phyloP scores from a whole-genome alignment of 2,888 invertebrate species.

The Heliconius ethilla region DNA sequence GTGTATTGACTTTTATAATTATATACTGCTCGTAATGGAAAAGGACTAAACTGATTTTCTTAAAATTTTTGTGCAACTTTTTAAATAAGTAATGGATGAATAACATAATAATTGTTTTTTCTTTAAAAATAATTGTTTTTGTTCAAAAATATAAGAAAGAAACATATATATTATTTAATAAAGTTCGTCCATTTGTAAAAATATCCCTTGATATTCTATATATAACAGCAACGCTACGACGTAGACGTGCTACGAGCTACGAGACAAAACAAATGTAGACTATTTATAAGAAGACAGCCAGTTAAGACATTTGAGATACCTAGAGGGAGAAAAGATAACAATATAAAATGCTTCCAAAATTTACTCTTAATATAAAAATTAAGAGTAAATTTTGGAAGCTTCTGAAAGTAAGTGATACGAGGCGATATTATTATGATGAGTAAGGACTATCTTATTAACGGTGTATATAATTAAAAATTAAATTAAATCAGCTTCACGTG shows the following conservation, averaged over 20 bases:
- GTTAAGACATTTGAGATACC: conserved; percentile 18
- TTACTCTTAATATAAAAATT: not conserved
- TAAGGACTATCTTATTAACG: not conserved
- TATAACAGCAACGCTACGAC: conserved; percentile 24
- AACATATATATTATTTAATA: not conserved
- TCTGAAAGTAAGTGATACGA: not conserved
- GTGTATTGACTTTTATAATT: conserved; percentile 7
- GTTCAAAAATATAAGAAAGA: not conserved
- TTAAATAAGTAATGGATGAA: not conserved
- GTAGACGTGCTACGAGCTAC: conserved; percentile 34
- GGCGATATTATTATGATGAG: not conserved
- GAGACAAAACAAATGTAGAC: conserved; percentile 31
- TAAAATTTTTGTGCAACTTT: not conserved
- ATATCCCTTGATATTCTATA: conserved; percentile 9
- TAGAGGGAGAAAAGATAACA: not conserved
- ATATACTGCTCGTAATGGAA: not conserved
- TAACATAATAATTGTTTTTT: not conserved
- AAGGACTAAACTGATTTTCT: too few relatives aligned
- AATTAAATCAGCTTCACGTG: too few relatives aligned
- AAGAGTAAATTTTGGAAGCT: not conserved
- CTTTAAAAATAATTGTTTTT: not conserved
- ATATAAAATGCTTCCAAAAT: conserved; percentile 7
- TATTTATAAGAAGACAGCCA: conserved; percentile 27
- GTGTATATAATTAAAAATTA: too few relatives aligned
- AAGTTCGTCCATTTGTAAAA: conserved; percentile 15